Evolutionary conservation across 2,113 vertebrate species (phyloP).

Genomic region (Fulica atra): DNA sequence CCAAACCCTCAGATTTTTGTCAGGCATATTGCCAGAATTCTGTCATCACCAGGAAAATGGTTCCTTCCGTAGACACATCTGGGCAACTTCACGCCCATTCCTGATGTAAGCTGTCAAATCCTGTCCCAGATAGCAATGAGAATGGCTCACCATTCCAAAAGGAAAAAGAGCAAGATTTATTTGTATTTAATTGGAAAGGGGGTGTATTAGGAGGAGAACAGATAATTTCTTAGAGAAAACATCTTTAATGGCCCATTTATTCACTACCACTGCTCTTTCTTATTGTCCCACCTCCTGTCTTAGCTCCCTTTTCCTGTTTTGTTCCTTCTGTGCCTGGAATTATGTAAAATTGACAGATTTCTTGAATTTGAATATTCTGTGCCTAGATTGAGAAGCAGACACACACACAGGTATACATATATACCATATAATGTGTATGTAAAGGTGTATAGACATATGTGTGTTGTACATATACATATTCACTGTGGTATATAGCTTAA

Average conservation of each 20-base stretch:
- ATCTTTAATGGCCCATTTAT: not conserved
- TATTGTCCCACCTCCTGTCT: not conserved
- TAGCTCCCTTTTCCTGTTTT: not conserved
- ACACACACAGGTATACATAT: rapidly evolving
- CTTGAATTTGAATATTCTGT: not conserved
- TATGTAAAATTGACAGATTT: not conserved
- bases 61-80: constrained; percentile 51
- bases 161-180: not conserved
- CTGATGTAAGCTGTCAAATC: constrained; percentile 36
- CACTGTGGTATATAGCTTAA: rapidly evolving
- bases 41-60: constrained; percentile 49
- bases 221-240: not conserved
- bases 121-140: not conserved
- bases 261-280: not conserved
- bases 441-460: rapidly evolving
- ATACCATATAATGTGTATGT: rapidly evolving
- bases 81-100: constrained; percentile 43
- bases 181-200: not conserved
- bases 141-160: not conserved
- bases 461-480: rapidly evolving
- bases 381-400: not conserved
- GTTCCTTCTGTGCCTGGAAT: not conserved
- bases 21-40: constrained; percentile 46
- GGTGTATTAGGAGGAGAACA: not conserved
- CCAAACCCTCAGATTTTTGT: not conserved